Percentiles rank a stretch among this genome's conserved stretches.
Conservation (phyloP, 2,113 vertebrate species). For the Plestiodon gilberti region DNA sequence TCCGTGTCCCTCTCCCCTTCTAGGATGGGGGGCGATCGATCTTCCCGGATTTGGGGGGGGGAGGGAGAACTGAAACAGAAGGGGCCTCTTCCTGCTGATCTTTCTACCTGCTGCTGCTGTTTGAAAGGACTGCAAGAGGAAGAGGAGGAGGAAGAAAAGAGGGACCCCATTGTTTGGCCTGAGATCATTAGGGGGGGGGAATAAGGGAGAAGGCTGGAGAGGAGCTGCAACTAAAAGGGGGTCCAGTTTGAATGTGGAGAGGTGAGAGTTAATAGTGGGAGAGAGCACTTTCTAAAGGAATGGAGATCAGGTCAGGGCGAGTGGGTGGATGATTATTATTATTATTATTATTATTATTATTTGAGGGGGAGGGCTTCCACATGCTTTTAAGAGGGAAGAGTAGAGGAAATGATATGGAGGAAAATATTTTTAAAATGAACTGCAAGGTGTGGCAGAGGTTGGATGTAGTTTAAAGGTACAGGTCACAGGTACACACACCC, state of each 20-base stretch:
- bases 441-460: too few species aligned
- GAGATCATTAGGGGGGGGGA: not conserved
- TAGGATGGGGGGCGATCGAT: not conserved
- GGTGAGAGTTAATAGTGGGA: not conserved
- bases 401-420: too few species aligned
- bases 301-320: not conserved
- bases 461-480: too few species aligned
- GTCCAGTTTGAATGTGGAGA: not conserved
- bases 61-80: not conserved
- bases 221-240: not conserved
- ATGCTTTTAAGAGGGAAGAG: not conserved
- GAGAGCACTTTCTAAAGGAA: too few species aligned
- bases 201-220: not conserved
- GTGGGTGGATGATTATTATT: too few species aligned
- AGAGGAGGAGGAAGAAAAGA: not conserved
- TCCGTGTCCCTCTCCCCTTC: not conserved
- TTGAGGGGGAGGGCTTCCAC: not conserved
- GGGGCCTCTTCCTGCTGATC: slow-evolving; percentile 12
- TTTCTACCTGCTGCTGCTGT: not conserved
- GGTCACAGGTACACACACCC: too few species aligned
- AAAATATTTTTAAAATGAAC: too few species aligned
- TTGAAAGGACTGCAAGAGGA: not conserved
- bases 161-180: not conserved
- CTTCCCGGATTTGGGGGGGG: too few species aligned
- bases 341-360: too few species aligned